A percentile compares a stretch with the other conserved stretches of the same genome.
Evolutionary conservation across 2,113 vertebrate genomes (phyloP).

Genomic region (Mola mola): DNA sequence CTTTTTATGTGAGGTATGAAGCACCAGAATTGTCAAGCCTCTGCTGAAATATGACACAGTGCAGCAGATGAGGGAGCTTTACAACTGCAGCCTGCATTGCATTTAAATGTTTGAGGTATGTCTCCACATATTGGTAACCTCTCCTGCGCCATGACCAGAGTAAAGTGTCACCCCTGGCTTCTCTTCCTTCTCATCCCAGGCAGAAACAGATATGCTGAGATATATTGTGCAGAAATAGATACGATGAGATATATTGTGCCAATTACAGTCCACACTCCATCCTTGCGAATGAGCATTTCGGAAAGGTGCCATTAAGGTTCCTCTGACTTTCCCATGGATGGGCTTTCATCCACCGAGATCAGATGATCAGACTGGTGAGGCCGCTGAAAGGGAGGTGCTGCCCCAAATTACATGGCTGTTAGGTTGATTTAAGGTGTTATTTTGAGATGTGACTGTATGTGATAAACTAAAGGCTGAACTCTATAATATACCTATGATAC

Average conservation of each 20-base stretch:
- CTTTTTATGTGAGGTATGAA: conserved; percentile 56
- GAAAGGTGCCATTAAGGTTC: conserved; percentile 67
- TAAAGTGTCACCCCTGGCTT: conserved; percentile 41
- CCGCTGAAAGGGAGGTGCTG: conserved; percentile 34
- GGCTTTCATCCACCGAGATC: conserved; percentile 53
- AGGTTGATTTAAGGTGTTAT: conserved; percentile 79
- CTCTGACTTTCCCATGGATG: conserved; percentile 51
- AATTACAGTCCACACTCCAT: conserved; percentile 54
- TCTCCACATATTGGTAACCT: conserved; percentile 47
- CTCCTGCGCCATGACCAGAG: conserved; percentile 26
- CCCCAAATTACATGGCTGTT: conserved; percentile 62
- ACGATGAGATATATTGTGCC: conserved; percentile 58
- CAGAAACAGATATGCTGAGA: conserved; percentile 64
- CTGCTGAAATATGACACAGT: conserved; percentile 57
- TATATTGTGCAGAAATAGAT: conserved; percentile 65
- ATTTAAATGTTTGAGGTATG: conserved; percentile 52
- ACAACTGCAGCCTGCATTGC: conserved; percentile 37
- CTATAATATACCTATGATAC: conserved; percentile 68
- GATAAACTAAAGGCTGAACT: conserved; percentile 69
- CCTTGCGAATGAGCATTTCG: conserved; percentile 36
- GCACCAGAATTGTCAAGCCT: conserved; percentile 45
- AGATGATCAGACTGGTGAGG: conserved; percentile 54
- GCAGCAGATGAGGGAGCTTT: conserved; percentile 44
- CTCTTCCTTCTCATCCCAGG: conserved; percentile 29
- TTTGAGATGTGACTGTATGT: conserved; percentile 55